Base-by-base conservation (phyloP, 2,888 invertebrate species). In the Habroteleia sp. region DNA sequence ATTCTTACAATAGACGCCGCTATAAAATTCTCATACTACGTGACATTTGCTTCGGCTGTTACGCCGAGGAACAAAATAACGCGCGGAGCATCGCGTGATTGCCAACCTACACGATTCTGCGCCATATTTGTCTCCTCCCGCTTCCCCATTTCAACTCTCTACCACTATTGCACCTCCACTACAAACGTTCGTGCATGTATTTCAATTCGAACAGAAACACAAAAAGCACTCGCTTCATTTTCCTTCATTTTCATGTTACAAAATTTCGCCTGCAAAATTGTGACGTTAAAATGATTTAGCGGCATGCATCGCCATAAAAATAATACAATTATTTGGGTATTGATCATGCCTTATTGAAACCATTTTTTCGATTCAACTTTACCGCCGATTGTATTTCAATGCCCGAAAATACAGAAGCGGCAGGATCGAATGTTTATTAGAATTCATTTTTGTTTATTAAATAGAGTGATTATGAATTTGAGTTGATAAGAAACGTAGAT, bases 81-180 rank as follows among this genome's bases (percentile, higher is more conserved):
- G 75, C 76, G 77, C 75, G 80, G 76, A 80, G 77, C 76, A 77
- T 80, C 78, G 80, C 81, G 80, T 80, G 81, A 80, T 81, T 79
- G 79, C 77, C 79, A 66, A 74, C 65, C 68, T 72, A 52, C 73
- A 69, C 77, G 77, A 69, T 71, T 71, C 76, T 66, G 68, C 72
- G 75, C 66, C 72, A 71, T 68, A 48, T 60, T 54, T 71, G 52
- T 33, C 58, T 33, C 60, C 66, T 7, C n/a, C 44, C 14, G 17
- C 10, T 23, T 35, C 48, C 54, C 62, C 11, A 35, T 60, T 56
- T 35, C 33, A 52, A 20, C 41, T 46, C 60, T 56, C 56, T 29
- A 16, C 37, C 20, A 25, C 48, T 42, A 42, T 20, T 68, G 42
- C 41, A 44, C 50, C 44, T 33, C 46, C 4, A 33, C 37, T 46